phyloP scores from a whole-genome alignment of 2,888 invertebrate genomes.

The Pachydiplax longipennis region DNA sequence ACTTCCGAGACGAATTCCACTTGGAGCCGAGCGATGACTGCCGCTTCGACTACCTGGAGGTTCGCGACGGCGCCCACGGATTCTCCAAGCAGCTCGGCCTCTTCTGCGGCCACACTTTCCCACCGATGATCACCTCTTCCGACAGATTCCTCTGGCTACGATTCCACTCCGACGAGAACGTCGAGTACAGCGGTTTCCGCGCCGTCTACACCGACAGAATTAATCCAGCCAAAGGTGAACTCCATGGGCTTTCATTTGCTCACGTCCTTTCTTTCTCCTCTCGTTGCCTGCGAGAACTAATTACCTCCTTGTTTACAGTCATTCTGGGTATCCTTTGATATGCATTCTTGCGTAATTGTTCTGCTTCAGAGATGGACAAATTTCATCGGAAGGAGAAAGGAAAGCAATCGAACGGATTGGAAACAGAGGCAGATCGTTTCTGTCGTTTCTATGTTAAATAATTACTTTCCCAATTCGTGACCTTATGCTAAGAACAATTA shows the following conservation, averaged over 20 bases:
- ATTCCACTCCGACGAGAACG: slow-evolving; percentile 82
- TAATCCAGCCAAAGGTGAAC: slow-evolving; percentile 67
- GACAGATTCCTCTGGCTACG: slow-evolving; percentile 79
- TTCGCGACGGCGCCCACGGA: slow-evolving; percentile 82
- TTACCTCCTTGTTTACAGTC: too few species aligned
- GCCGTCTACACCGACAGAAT: slow-evolving; percentile 76
- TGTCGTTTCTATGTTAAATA: too few species aligned
- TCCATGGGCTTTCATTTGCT: neutral
- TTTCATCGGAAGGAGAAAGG: too few species aligned
- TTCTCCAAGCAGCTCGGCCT: slow-evolving; percentile 72
- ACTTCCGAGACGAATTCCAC: slow-evolving; percentile 81
- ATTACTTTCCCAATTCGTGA: too few species aligned
- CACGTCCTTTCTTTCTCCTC: neutral
- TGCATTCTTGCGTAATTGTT: too few species aligned
- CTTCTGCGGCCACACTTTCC: slow-evolving; percentile 76
- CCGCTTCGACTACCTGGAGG: slow-evolving; percentile 81
- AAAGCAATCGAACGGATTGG: too few species aligned
- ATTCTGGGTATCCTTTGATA: too few species aligned
- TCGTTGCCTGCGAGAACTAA: too few species aligned
- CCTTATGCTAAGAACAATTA: too few species aligned
- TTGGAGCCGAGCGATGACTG: slow-evolving; percentile 74
- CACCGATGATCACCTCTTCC: slow-evolving; percentile 75
- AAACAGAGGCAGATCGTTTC: too few species aligned
- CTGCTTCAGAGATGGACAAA: too few species aligned
- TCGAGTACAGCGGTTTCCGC: slow-evolving; percentile 79